Percentiles rank a stretch among this genome's conserved stretches.
phyloP scores from a whole-genome alignment of 2,113 vertebrate species.

The Lagopus muta region DNA sequence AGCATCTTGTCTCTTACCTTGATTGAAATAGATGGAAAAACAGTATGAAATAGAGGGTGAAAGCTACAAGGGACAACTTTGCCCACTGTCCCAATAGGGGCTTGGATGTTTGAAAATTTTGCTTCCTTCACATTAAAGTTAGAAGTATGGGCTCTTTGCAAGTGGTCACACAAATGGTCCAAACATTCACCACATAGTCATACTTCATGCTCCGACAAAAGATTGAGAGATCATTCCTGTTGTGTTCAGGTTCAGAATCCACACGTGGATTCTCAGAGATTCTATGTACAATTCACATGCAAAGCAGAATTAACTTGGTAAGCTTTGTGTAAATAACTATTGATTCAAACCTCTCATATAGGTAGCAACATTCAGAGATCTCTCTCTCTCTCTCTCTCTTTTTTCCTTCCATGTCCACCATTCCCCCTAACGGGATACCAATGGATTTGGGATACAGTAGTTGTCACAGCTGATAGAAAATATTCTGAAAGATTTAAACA shows the following conservation, averaged over 20 bases:
- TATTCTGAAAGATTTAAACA: constrained; percentile 5
- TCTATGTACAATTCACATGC: background rate
- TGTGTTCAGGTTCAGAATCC: background rate
- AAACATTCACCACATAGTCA: background rate
- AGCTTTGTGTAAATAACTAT: background rate
- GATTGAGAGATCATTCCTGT: background rate
- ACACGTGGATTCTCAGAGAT: background rate
- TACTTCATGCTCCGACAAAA: background rate
- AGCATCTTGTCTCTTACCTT: background rate
- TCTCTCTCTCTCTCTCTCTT: background rate
- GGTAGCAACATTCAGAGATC: background rate
- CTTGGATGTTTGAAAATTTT: background rate
- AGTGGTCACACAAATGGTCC: background rate
- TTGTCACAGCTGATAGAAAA: background rate
- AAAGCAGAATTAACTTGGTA: background rate
- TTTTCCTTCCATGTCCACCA: background rate
- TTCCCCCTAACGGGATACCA: background rate
- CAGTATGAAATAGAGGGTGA: background rate
- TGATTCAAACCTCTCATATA: background rate
- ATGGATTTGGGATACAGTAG: background rate
- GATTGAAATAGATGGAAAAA: background rate
- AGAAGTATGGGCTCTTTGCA: background rate
- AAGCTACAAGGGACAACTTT: background rate
- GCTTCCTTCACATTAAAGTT: background rate
- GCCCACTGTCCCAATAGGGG: background rate